phyloP scores from a whole-genome alignment of 2,888 invertebrate genomes.

The Acanthococcus lagerstroemiae region DNA sequence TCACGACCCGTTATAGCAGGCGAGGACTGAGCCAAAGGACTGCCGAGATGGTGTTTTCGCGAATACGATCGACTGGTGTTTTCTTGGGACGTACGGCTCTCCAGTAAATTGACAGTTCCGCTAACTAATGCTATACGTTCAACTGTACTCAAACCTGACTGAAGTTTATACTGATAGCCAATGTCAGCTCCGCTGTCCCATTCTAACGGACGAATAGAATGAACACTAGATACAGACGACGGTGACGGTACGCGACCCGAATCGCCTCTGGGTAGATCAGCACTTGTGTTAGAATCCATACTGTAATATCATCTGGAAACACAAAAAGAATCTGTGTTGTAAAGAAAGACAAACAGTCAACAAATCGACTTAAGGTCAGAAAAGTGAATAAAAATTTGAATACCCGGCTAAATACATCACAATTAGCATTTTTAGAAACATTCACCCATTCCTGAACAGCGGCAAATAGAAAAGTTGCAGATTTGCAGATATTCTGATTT shows the following conservation, averaged over 20 bases:
- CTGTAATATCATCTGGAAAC: too few species aligned
- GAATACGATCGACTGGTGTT: background rate
- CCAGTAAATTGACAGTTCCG: background rate
- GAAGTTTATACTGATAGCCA: slow-evolving; percentile 48
- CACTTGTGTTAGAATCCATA: too few species aligned
- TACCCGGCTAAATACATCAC: too few species aligned
- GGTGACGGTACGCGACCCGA: slow-evolving; percentile 36
- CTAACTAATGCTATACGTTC: slow-evolving; percentile 46
- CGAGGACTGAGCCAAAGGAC: slow-evolving; percentile 13
- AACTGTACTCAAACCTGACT: slow-evolving; percentile 47
- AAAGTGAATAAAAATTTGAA: too few species aligned
- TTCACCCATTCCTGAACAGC: too few species aligned
- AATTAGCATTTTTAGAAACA: too few species aligned
- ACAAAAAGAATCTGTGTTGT: too few species aligned
- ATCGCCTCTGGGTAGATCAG: background rate
- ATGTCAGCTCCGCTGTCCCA: slow-evolving; percentile 85
- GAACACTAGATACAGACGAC: slow-evolving; percentile 64
- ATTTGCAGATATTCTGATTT: too few species aligned
- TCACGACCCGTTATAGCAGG: background rate
- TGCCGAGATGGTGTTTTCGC: background rate
- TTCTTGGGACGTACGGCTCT: background rate
- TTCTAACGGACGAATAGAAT: slow-evolving; percentile 64
- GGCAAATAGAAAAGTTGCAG: too few species aligned
- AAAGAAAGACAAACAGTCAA: too few species aligned
- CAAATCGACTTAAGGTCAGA: too few species aligned